A percentile compares a stretch with the other conserved stretches of the same genome.
phyloP scores from a whole-genome alignment of 2,888 invertebrate species.

The Tenthredo livida region DNA sequence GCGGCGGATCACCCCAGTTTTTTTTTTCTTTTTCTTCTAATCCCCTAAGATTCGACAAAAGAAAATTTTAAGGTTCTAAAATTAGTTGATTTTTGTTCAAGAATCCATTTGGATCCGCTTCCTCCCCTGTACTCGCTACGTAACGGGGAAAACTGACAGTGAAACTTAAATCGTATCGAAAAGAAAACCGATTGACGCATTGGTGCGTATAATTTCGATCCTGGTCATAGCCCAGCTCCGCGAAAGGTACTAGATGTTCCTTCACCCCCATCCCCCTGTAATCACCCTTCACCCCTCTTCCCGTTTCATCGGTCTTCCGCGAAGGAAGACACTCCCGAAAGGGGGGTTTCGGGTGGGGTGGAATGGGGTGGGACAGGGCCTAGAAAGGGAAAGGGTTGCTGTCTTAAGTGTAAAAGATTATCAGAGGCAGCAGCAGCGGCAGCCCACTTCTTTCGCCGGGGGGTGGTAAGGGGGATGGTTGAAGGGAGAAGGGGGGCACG shows the following conservation, averaged over 20 bases:
- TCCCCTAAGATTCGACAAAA: not conserved
- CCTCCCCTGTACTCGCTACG: not conserved
- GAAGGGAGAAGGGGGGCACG: constrained; percentile 71
- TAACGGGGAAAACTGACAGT: not conserved
- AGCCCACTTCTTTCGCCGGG: constrained; percentile 71
- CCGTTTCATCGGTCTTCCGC: constrained; percentile 45
- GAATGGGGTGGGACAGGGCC: constrained; percentile 35
- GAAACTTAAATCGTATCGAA: constrained; percentile 29
- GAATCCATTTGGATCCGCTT: not conserved
- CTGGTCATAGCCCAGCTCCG: constrained; percentile 22
- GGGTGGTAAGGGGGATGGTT: constrained; percentile 55
- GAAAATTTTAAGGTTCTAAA: not conserved
- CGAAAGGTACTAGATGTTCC: constrained; percentile 27
- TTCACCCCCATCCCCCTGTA: constrained; percentile 19
- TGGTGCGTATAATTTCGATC: constrained; percentile 38
- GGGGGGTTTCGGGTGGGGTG: constrained; percentile 16
- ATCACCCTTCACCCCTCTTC: constrained; percentile 24
- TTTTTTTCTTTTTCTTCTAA: not conserved
- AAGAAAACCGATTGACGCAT: constrained; percentile 29
- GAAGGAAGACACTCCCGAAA: constrained; percentile 47
- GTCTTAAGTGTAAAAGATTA: constrained; percentile 75
- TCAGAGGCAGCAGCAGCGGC: constrained; percentile 65
- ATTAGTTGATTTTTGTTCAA: not conserved
- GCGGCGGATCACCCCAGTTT: not conserved
- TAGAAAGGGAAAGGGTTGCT: constrained; percentile 66